Base-by-base conservation (phyloP, 2,797 vertebrate genomes). In the Sylvia borin region DNA sequence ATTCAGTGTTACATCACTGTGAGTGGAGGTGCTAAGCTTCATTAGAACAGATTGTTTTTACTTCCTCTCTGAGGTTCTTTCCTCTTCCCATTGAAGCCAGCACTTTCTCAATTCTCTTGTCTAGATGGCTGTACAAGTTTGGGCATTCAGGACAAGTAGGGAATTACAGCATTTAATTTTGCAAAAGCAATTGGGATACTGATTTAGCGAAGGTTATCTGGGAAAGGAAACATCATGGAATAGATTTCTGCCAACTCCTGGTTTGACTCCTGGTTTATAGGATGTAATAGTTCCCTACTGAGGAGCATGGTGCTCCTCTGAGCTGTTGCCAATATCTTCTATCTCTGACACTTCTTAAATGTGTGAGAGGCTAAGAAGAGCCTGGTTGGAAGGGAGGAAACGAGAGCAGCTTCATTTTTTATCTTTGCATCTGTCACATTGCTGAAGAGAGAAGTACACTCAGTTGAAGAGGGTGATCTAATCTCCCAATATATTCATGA, bases 161-260 rank as follows among this genome's bases (percentile, higher is more conserved):
- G 48, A 92, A 94, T 83, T 94, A 34, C 24, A 87, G 31, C 68
- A 88, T 45, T 85, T 88, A 89, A 94, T 90, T 91, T 68, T 90
- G 40, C 65, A 83, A 94, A 80, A 91, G 53, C n/a, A 91, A n/a
- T 65, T 68, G 78, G 24, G 20, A 91, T 26, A n/a, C 62, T 88
- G 65, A 91, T 86, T 86, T 92, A 89, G 66, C 40, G 85, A 87
- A 91, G 50, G 54, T 94, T 92, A 77, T 91, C 58, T 94, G n/a
- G 10, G 36, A 89, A 92, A 82, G 27, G 45, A 91, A 92, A 61
- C 50, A 68, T 48, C 88, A 79, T 45, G 16, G 85, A 92, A 85
- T 11, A 85, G 36, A 79, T 71, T 81, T 90, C 70, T 78, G 74
- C 47, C 47, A 88, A 26, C 8, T 83, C 16, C 21, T 67, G 79